Evolutionary conservation across 2,888 invertebrate species (phyloP), one percentile per base, ranked within the genome.

Genomic region (Lithophane semibrunnea): DNA sequence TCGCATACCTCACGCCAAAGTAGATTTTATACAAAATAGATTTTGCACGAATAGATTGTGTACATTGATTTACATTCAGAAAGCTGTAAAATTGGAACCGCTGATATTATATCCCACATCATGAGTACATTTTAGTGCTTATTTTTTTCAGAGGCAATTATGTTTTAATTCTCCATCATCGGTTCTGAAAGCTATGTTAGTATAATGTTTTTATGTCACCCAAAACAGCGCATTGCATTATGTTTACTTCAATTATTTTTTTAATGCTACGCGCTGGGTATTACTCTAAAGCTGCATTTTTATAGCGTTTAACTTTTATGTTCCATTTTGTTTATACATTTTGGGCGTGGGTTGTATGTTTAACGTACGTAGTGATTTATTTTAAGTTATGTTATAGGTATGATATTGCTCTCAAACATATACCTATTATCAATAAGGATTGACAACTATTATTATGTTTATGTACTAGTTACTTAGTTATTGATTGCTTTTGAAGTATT

Each of bases 321-420:
- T 79, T 85, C 60, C 54, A 47, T 68, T 79, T 80, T 73, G 74
- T 88, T 79, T 78, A 82, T 67, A 70, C 42, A 66, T 54, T 75
- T 72, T 79, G 75, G 79, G 61, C 74, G 63, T 75, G 83, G 74
- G 80, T 82, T 70, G 77, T 85, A 82, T 86, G 79, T 81, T 69
- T 81, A 74, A 70, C 74, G 69, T 77, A 76, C 79, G 77, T 77
- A 88, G 83, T 83, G 68, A 65, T 86, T 79, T 69, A 75, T 61
- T 76, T 77, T 84, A 78, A 84, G 68, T 80, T 78, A 82, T 76
- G 73, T 77, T 84, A 73, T 85, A 84, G 76, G 79, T 84, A 75
- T 73, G 63, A 80, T 80, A 86, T 79, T 70, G 84, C 82, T 80
- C 79, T 83, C 85, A 80, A 84, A 79, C 72, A 37, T 75, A 70